Evolutionary conservation across 2,888 invertebrate genomes (phyloP).

Genomic region (Epistrophe grossulariae): DNA sequence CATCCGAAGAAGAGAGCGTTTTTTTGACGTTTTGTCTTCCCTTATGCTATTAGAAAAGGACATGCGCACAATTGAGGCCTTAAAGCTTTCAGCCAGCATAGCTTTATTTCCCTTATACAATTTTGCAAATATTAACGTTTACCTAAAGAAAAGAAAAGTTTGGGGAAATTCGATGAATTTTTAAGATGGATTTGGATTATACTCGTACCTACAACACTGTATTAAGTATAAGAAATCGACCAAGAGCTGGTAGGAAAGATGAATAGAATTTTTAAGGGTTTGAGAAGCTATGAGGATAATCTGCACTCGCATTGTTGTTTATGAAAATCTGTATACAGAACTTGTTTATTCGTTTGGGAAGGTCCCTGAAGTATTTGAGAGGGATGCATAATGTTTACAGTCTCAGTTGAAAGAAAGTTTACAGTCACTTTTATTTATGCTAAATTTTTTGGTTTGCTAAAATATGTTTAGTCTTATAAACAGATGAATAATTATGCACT

Average conservation of each 20-base stretch:
- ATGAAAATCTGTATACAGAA: background rate
- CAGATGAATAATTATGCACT: too few species aligned
- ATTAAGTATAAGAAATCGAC: background rate
- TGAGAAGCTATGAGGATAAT: constrained; percentile 32
- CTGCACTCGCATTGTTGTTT: background rate
- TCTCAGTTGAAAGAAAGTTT: background rate
- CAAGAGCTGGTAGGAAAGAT: background rate
- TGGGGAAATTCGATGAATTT: constrained; percentile 16
- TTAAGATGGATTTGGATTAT: constrained; percentile 22
- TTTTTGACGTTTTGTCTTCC: constrained; percentile 64
- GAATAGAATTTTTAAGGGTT: background rate
- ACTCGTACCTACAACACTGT: background rate
- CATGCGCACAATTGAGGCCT: constrained; percentile 44
- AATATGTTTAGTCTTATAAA: too few species aligned
- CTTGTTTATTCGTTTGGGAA: background rate
- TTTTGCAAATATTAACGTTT: constrained; percentile 15
- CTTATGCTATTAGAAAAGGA: background rate
- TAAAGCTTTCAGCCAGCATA: constrained; percentile 11
- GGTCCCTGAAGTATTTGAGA: background rate
- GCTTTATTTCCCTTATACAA: background rate
- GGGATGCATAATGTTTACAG: background rate
- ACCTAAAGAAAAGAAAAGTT: background rate
- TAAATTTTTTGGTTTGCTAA: background rate
- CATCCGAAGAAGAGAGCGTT: constrained; percentile 5
- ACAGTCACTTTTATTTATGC: background rate